Percentiles rank a stretch among this genome's conserved stretches.
Conservation (phyloP, 2,888 invertebrate species). For the Terebella lapidaria region DNA sequence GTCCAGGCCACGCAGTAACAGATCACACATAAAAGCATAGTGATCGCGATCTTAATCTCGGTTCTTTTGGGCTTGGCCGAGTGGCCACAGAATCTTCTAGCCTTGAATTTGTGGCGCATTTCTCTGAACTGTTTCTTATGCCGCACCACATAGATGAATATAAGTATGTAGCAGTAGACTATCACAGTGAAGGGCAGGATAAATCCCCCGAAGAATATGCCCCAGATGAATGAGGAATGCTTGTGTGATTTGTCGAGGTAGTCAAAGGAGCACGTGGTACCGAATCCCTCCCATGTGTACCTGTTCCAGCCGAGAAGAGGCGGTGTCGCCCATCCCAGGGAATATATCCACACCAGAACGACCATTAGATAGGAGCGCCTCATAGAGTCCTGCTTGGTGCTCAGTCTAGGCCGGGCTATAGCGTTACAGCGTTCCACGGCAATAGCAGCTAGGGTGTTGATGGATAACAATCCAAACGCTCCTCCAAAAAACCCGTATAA, state of each 20-base stretch:
- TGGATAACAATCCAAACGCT: conserved; percentile 15
- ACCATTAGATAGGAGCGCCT: background rate
- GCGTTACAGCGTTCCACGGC: conserved; percentile 11
- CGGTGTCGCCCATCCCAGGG: conserved; percentile 11
- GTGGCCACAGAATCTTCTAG: too few species aligned
- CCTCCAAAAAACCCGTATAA: conserved; percentile 11
- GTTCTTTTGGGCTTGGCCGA: too few species aligned
- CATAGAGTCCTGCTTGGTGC: background rate
- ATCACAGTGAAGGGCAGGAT: conserved; percentile 8
- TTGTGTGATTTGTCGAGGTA: background rate
- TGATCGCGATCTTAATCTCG: too few species aligned
- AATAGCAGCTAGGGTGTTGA: conserved; percentile 17
- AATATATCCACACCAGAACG: conserved; percentile 9
- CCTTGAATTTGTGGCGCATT: too few species aligned
- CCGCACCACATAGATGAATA: too few species aligned
- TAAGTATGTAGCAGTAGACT: conserved; percentile 10
- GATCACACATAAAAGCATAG: too few species aligned
- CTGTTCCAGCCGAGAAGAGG: conserved; percentile 15
- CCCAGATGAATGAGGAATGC: conserved; percentile 4
- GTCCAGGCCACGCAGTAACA: too few species aligned
- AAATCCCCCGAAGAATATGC: conserved; percentile 8
- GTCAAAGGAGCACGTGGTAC: conserved; percentile 18
- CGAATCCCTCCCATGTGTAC: conserved; percentile 13
- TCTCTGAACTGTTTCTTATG: too few species aligned
- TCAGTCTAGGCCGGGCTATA: conserved; percentile 3